These are phyloP conservation scores for Sebastes glaucus DNA, from an alignment of 2,797 vertebrate genomes.

Conservation along the genomic window DNA sequence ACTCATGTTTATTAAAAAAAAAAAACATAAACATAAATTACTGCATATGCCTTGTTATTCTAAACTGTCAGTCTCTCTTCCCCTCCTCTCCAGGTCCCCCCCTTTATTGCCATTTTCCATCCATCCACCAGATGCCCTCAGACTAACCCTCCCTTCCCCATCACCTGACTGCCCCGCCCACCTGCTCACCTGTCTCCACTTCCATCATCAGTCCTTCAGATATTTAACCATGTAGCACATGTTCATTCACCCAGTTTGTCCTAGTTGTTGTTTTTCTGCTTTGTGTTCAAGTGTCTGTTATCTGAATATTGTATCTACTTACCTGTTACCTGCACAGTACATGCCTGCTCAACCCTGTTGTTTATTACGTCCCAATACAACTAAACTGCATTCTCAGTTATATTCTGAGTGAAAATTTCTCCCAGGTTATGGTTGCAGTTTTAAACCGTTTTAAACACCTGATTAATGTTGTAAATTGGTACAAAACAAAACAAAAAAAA, in stretches of 20 bases:
- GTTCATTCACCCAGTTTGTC: fast-evolving
- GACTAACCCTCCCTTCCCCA: neutral
- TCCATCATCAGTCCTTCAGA: neutral
- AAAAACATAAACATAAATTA: no score
- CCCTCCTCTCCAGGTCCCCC: neutral
- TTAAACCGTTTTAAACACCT: no score
- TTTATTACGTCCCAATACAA: no score
- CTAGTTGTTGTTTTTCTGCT: neutral
- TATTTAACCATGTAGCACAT: neutral
- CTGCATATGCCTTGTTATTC: neutral
- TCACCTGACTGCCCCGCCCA: neutral
- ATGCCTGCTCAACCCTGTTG: no score
- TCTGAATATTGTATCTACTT: neutral
- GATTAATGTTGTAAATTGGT: no score
- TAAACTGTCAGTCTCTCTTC: neutral
- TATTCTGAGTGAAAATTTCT: no score
- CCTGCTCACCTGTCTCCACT: neutral
- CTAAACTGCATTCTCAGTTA: no score
- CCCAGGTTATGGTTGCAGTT: no score
- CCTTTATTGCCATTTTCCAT: neutral
- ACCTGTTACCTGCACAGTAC: no score
- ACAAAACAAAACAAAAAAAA: no score
- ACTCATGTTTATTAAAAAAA: no score
- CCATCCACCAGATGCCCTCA: neutral
- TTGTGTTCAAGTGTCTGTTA: neutral